Evolutionary conservation across 1,140 invertebrate species (phyloP).

Genomic region (Marisa cornuarietis): DNA sequence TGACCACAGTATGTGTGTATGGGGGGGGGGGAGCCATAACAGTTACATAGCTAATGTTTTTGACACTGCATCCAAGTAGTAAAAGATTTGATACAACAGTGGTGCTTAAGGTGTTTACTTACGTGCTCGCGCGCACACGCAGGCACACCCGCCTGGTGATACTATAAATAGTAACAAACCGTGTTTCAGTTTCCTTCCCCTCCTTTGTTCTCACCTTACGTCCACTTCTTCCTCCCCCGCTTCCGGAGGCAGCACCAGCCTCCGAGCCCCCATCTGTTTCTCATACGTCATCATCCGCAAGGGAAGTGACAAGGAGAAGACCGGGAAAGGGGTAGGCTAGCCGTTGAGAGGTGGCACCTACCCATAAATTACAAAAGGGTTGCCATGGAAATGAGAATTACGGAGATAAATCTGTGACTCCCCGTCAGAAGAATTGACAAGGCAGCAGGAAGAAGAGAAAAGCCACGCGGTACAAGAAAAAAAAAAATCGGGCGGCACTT

Average conservation of each 20-base stretch:
- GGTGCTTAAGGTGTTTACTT: background rate
- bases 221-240: background rate
- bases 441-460: background rate
- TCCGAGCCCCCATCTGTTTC: background rate
- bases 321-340: background rate
- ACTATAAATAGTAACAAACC: background rate
- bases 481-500: background rate
- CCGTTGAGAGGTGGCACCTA: background rate
- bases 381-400: constrained; percentile 9
- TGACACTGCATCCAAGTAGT: background rate
- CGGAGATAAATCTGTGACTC: background rate
- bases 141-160: background rate
- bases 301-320: background rate
- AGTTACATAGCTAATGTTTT: background rate
- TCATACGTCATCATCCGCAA: background rate
- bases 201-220: background rate
- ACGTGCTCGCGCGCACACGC: too few relatives aligned
- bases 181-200: background rate
- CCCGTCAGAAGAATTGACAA: constrained; percentile 6
- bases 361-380: constrained; percentile 3
- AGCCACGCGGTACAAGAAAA: background rate
- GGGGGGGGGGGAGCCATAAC: too few relatives aligned
- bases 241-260: background rate
- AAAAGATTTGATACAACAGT: background rate
- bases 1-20: too few relatives aligned